Conservation (phyloP, 2,113 vertebrate genomes). For the Brachypteracias leptosomus region DNA sequence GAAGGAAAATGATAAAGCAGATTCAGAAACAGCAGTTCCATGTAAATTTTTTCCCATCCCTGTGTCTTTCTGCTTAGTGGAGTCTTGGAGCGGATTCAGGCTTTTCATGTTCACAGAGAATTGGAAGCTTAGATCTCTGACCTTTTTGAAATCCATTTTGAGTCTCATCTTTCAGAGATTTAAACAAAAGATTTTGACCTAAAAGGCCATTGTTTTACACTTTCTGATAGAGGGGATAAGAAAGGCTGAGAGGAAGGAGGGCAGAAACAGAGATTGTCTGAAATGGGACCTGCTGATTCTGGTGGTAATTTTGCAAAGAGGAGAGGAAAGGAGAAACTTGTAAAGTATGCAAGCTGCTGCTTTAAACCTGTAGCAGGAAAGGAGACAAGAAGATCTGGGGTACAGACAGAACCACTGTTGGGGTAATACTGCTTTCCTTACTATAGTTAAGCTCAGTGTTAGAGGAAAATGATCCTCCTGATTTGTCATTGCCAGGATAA, state of each 20-base stretch:
- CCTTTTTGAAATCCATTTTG: slow-evolving; percentile 74
- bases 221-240: slow-evolving; percentile 41
- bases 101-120: slow-evolving; percentile 34
- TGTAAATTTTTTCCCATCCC: slow-evolving; percentile 10
- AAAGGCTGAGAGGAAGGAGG: slow-evolving; percentile 25
- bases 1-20: background rate
- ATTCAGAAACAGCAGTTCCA: background rate
- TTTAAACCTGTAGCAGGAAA: background rate
- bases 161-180: slow-evolving; percentile 69
- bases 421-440: background rate
- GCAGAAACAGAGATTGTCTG: slow-evolving; percentile 48
- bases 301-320: slow-evolving; percentile 2
- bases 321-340: background rate
- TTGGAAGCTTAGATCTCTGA: slow-evolving; percentile 59
- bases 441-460: background rate
- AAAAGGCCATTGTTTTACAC: slow-evolving; percentile 69
- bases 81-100: background rate
- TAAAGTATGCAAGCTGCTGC: background rate
- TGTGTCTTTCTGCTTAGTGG: background rate
- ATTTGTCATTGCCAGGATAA: background rate
- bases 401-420: background rate
- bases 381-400: background rate
- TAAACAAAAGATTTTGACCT: slow-evolving; percentile 69
- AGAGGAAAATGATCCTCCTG: background rate
- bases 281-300: slow-evolving; percentile 36